These are phyloP conservation scores for Rhagophthalmus giganteus DNA, from an alignment of 2,888 invertebrate genomes.

Conservation along the genomic window DNA sequence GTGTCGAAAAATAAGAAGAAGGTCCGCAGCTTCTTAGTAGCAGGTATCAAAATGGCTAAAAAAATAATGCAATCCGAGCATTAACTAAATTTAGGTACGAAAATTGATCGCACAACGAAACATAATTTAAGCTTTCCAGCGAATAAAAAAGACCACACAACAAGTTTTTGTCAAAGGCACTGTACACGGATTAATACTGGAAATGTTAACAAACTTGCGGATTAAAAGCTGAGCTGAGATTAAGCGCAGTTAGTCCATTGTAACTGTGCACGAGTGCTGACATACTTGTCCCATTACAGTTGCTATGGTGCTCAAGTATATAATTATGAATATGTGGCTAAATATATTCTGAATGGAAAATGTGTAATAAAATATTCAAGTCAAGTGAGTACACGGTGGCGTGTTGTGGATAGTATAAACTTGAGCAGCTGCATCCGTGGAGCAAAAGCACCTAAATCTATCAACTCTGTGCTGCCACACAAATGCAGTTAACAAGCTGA, in stretches of 20 bases:
- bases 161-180: slow-evolving; percentile 46
- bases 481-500: slow-evolving; percentile 34
- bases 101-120: slow-evolving; percentile 17
- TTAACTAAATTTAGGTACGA: slow-evolving; percentile 27
- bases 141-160: slow-evolving; percentile 51
- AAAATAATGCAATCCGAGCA: slow-evolving; percentile 40
- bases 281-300: slow-evolving; percentile 49
- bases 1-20: slow-evolving; percentile 39
- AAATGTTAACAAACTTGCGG: slow-evolving; percentile 54
- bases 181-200: slow-evolving; percentile 54
- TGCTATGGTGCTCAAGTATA: slow-evolving; percentile 35
- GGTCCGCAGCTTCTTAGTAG: slow-evolving; percentile 37
- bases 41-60: slow-evolving; percentile 40
- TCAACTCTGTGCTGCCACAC: slow-evolving; percentile 25
- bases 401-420: slow-evolving; percentile 23
- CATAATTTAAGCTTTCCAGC: slow-evolving; percentile 44
- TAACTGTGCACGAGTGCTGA: slow-evolving; percentile 57
- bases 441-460: slow-evolving; percentile 29
- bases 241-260: slow-evolving; percentile 58
- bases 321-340: slow-evolving; percentile 18
- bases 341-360: slow-evolving; percentile 23
- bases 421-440: slow-evolving; percentile 34
- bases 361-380: slow-evolving; percentile 13
- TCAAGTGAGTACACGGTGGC: slow-evolving; percentile 17
- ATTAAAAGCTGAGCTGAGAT: slow-evolving; percentile 58